A percentile compares a stretch with the other conserved stretches of the same genome.
phyloP scores from a whole-genome alignment of 2,797 vertebrate genomes.

The Glossophaga mutica region DNA sequence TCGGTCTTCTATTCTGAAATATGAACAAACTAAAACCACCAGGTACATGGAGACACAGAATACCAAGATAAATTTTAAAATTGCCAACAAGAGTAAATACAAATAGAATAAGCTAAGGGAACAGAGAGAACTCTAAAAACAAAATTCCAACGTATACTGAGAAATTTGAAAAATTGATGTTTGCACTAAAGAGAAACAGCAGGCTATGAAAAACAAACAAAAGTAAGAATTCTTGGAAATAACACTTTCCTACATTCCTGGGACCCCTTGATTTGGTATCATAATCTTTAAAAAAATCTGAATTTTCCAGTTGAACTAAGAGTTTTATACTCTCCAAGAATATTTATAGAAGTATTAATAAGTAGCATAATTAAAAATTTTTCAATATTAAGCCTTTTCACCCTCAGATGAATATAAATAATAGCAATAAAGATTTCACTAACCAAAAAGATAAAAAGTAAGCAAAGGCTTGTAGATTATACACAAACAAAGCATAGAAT shows the following conservation, averaged over 20 bases:
- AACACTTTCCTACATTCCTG: neutral
- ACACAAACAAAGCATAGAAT: neutral
- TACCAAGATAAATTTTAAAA: neutral
- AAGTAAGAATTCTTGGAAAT: neutral
- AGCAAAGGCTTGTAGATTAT: neutral
- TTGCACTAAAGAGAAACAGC: neutral
- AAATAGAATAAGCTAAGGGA: neutral
- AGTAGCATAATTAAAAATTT: neutral
- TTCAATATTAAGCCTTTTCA: neutral
- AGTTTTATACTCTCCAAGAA: neutral
- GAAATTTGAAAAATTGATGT: neutral
- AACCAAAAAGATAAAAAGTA: neutral
- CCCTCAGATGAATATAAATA: neutral
- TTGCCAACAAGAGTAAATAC: neutral
- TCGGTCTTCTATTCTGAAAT: neutral
- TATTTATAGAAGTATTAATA: neutral
- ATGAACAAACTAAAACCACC: neutral
- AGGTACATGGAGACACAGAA: neutral
- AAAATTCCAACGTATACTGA: neutral
- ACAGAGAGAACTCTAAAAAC: neutral
- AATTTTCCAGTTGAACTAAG: neutral
- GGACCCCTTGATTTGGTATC: neutral
- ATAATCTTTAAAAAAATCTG: neutral
- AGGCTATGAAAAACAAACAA: neutral
- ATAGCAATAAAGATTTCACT: neutral